Evolutionary conservation across 2,888 invertebrate genomes (phyloP).

Genomic region (Diplazon laetatorius): DNA sequence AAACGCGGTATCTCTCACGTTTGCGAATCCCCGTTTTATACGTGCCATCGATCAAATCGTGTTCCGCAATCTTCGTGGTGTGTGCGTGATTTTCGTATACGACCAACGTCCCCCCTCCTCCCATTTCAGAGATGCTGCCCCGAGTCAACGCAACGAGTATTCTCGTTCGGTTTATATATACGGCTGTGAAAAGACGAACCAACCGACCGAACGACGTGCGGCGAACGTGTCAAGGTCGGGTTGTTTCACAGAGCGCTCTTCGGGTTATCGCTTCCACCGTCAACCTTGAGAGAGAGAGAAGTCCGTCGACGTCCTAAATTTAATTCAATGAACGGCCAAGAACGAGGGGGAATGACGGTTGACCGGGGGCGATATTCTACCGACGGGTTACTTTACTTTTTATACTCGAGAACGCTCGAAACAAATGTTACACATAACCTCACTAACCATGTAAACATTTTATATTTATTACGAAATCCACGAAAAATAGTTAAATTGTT

Average conservation of each 20-base stretch:
- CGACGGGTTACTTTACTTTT: conserved; percentile 32
- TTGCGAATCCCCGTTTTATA: conserved; percentile 14
- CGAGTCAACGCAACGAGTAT: conserved; percentile 28
- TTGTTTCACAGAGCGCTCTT: conserved; percentile 48
- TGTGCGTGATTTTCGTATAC: conserved; percentile 29
- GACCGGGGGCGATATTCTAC: conserved; percentile 34
- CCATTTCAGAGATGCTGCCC: no score
- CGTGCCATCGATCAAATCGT: conserved; percentile 51
- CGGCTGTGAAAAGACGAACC: conserved; percentile 34
- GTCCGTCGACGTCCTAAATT: conserved; percentile 52
- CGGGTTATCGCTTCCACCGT: conserved; percentile 54
- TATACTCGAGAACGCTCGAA: conserved; percentile 27
- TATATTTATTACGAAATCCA: background rate
- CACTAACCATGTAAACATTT: background rate
- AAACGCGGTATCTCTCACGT: conserved; percentile 49
- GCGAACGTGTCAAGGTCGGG: conserved; percentile 64
- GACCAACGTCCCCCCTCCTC: conserved; percentile 17
- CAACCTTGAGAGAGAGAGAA: conserved; percentile 33
- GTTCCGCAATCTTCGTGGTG: conserved; percentile 37
- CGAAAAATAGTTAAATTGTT: background rate
- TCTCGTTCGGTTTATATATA: conserved; percentile 47
- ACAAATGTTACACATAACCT: conserved; percentile 24
- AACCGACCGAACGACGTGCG: conserved; percentile 54
- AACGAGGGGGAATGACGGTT: conserved; percentile 23
- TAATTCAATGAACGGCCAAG: conserved; percentile 57